phyloP scores from a whole-genome alignment of 2,113 vertebrate species.

The Ciconia boyciana region DNA sequence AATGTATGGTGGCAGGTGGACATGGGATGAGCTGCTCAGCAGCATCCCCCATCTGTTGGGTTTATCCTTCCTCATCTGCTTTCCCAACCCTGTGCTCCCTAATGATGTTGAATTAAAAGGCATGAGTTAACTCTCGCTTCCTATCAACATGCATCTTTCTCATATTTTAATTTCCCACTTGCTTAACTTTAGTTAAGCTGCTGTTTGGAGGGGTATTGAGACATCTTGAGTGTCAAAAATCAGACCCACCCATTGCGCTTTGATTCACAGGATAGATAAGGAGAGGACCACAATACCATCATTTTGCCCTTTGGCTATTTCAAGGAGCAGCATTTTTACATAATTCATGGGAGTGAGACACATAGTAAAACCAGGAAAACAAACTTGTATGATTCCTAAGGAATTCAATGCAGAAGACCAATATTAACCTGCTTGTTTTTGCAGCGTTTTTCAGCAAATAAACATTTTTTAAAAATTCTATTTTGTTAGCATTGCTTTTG shows the following conservation, averaged over 20 bases:
- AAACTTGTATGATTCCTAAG: neutral
- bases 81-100: neutral
- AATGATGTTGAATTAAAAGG: fast-evolving
- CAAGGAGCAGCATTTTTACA: neutral
- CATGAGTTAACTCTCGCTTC: neutral
- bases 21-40: neutral
- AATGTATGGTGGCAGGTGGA: fast-evolving
- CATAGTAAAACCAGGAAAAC: neutral
- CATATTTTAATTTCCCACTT: neutral
- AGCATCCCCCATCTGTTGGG: neutral
- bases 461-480: neutral
- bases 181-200: neutral
- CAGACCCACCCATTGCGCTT: fast-evolving
- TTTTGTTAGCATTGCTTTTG: neutral
- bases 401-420: neutral
- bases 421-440: neutral
- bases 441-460: neutral
- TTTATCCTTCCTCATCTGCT: neutral
- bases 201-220: neutral
- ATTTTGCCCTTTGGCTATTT: neutral
- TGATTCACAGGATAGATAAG: neutral
- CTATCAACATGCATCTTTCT: neutral
- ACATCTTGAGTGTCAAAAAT: neutral
- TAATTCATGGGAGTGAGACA: neutral
- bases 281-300: neutral